phyloP scores from a whole-genome alignment of 2,797 vertebrate genomes.

The Parambassis ranga region DNA sequence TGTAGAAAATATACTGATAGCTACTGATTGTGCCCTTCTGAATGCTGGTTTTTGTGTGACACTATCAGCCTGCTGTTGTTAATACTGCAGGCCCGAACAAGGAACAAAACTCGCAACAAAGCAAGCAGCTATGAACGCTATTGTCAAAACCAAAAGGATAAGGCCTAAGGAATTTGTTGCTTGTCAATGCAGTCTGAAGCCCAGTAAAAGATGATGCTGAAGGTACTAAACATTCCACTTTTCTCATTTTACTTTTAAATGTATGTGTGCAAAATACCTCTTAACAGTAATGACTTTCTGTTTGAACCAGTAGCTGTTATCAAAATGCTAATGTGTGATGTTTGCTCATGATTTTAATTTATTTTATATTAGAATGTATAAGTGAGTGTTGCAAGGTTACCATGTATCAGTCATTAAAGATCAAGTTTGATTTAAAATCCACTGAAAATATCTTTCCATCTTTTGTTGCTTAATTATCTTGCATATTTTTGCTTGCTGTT shows the following conservation, averaged over 20 bases:
- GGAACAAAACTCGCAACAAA: slow-evolving; percentile 22
- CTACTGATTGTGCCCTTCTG: slow-evolving; percentile 63
- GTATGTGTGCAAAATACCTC: slow-evolving; percentile 75
- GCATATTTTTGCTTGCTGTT: too few relatives aligned
- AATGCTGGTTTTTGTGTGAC: slow-evolving; percentile 60
- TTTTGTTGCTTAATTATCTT: neutral
- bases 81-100: slow-evolving; percentile 44
- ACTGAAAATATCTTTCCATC: neutral
- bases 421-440: slow-evolving; percentile 64
- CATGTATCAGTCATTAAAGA: slow-evolving; percentile 83
- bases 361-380: slow-evolving; percentile 80
- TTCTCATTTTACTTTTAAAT: slow-evolving; percentile 62
- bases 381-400: slow-evolving; percentile 77
- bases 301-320: slow-evolving; percentile 72
- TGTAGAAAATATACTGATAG: slow-evolving; percentile 63
- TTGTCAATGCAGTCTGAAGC: slow-evolving; percentile 71
- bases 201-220: slow-evolving; percentile 58
- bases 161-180: slow-evolving; percentile 49
- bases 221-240: slow-evolving; percentile 79
- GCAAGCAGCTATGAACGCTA: slow-evolving; percentile 38
- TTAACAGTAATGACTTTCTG: slow-evolving; percentile 66
- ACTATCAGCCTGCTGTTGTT: slow-evolving; percentile 31
- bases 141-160: slow-evolving; percentile 38
- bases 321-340: slow-evolving; percentile 74
- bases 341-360: slow-evolving; percentile 78